Base-by-base conservation (phyloP, 2,888 invertebrate genomes). In the Sipha maydis region DNA sequence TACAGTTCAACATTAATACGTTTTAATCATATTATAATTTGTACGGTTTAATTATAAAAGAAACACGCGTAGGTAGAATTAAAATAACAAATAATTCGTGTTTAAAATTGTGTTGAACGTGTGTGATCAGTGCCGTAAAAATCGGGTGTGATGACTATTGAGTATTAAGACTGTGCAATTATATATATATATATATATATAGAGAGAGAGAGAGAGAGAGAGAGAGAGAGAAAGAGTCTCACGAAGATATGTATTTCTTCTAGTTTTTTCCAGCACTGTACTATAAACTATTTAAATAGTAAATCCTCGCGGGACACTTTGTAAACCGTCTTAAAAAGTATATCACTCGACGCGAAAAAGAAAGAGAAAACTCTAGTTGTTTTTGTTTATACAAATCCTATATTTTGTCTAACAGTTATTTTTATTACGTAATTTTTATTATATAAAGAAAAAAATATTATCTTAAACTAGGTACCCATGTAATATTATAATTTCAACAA, bases 1-100 rank as follows among this genome's bases (percentile, higher is more conserved):
- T 71, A 73, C 17, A 73, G 83, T 83, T 71, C 71, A 83, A 73
- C 71, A 54, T 25, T 80, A 41, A 82, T 82, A 21, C 25, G 28
- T 69, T 69, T 28, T 69, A 67, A 25, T 25, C 21, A 8, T 82
- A 54, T 83, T 31, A 73, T 73, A 41, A 34, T 73, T 21, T 34
- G 31, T 54, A 83, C 31, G n/a, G 48, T 54, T 83, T 31, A 34
- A 71, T 83, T 83, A 48, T 83, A 25, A 71, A 14, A 54, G 48
- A 71, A 71, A 25, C 11, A 38, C 56, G 67, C 38, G 9, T 82
- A 69, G 25, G 48, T 71, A 48, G 31, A 48, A 71, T 48, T 71
- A 71, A 71, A 83, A 69, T 82, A 41, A 28, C 31, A 82, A 28
- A 67, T 67, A 41, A 41, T 69, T 67, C 25, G n/a, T 9, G n/a